Base-by-base conservation (phyloP, 2,113 vertebrate species). In the Silurus meridionalis region DNA sequence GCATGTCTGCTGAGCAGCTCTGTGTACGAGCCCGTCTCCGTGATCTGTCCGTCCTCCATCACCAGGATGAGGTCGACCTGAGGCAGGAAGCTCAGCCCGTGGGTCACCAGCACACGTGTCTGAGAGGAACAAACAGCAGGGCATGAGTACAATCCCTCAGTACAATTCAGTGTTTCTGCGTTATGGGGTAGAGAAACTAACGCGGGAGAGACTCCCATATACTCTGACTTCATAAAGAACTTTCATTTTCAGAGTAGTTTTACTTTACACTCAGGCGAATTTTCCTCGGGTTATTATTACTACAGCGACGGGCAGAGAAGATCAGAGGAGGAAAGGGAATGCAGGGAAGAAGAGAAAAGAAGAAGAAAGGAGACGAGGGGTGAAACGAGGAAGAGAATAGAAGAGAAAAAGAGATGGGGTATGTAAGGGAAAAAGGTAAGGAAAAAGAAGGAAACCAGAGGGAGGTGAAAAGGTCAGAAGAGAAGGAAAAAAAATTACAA, bases 41-140 rank as follows among this genome's bases (percentile, higher is more conserved):
- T 97, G 86, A 99, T 96, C 91, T 98, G 93, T 15, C 98, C 98
- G 0, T 97, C 95, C n/a, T 94, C 94, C 97, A 99, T 95, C 11
- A 99, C 97, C 57, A 99, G 88, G 89, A 99, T 97, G 46, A 95
- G 90, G 72, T 99, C 94, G 67, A 94, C 93, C 82, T 97, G 96
- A 1, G 97, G 96, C 89, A 99, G 93, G 90, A 96, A 98, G 90
- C 96, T 96, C 88, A 99, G 84, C 0, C 97, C 93, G 0, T 99
- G 98, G 1, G 98, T 99, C 86, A 99, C 97, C 92, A 99, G 93
- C 82, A 99, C 90, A 8, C 97, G 95, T 0, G 98, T 99, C 98
- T 99, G 80, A 60, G 37, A 71, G 1, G 19, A 19, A 74, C 5
- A 78, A 19, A 55, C 86, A 13, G 28, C 28, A 48, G 25, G 5